Conservation (phyloP, 1,140 invertebrate genomes). For the Frieseomelitta varia region DNA sequence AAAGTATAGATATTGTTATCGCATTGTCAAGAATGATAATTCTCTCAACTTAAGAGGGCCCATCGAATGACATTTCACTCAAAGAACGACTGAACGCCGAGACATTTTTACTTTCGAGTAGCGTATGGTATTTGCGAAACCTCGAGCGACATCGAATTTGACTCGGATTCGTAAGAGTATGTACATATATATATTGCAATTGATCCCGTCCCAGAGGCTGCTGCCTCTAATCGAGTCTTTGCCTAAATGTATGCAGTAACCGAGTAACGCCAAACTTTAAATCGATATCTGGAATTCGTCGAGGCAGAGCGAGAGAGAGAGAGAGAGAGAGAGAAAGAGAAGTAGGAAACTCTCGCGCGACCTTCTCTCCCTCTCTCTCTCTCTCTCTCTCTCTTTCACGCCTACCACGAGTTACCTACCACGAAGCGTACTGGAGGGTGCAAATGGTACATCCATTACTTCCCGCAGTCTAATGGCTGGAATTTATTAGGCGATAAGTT, state of each 20-base stretch:
- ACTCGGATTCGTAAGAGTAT: too few species aligned
- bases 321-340: too few species aligned
- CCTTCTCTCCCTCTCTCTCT: background rate
- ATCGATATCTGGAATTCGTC: slow-evolving; percentile 65
- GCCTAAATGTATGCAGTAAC: slow-evolving; percentile 46
- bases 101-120: too few species aligned
- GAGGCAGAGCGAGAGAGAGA: background rate
- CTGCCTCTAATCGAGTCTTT: slow-evolving; percentile 52
- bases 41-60: too few species aligned
- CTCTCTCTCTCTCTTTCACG: slow-evolving; percentile 23
- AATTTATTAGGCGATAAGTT: slow-evolving; percentile 78
- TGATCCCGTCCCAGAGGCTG: background rate
- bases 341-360: too few species aligned
- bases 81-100: too few species aligned
- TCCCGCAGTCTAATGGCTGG: slow-evolving; percentile 75
- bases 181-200: too few species aligned
- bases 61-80: too few species aligned
- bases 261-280: slow-evolving; percentile 63
- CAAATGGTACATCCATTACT: slow-evolving; percentile 76
- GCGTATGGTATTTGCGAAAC: too few species aligned
- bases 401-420: slow-evolving; percentile 28
- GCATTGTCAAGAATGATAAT: too few species aligned
- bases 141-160: too few species aligned
- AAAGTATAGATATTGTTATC: too few species aligned
- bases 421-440: slow-evolving; percentile 65